Conservation (phyloP, 2,888 invertebrate genomes). For the Lycocerus yunnanus region DNA sequence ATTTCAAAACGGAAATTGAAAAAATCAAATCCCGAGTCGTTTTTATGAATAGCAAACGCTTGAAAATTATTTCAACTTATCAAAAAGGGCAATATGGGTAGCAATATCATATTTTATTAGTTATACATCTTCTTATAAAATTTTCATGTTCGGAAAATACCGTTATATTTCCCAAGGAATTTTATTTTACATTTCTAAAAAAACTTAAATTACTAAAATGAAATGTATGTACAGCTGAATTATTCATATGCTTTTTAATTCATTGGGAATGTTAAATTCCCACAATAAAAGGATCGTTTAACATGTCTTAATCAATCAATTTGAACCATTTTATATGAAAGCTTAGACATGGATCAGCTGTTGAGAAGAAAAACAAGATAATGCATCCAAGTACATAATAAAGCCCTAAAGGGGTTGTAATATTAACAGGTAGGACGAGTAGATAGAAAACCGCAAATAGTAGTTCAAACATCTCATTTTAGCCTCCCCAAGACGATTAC, state of each 20-base stretch:
- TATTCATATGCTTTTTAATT: background rate
- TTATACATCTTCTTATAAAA: background rate
- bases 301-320: background rate
- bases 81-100: background rate
- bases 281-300: background rate
- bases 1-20: background rate
- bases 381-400: constrained; percentile 20
- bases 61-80: too few species aligned
- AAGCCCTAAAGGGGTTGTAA: constrained; percentile 20
- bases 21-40: background rate
- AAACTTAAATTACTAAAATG: background rate
- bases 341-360: constrained; percentile 13
- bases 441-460: constrained; percentile 16
- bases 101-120: background rate
- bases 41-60: background rate
- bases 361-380: constrained; percentile 14
- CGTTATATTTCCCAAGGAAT: background rate
- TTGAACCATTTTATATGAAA: background rate
- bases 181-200: too few species aligned
- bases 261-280: background rate
- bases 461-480: background rate
- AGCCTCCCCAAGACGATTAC: background rate
- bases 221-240: background rate
- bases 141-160: background rate
- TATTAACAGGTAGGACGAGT: constrained; percentile 19